phyloP scores from a whole-genome alignment of 2,113 vertebrate genomes.

The Ictidomys tridecemlineatus region DNA sequence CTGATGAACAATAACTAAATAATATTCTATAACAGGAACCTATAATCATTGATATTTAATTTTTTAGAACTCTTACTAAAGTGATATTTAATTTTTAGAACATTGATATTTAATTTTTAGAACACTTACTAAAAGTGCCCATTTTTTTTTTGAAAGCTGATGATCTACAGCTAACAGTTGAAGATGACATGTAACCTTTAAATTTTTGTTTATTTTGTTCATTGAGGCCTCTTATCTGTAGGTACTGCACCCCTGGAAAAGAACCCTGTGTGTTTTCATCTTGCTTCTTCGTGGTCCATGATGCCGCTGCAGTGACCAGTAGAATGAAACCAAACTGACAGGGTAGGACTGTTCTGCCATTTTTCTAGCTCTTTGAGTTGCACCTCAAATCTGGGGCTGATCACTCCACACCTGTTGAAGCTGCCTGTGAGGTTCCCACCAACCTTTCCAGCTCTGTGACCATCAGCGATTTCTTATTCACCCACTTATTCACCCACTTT shows the following conservation, averaged over 20 bases:
- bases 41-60: constrained; percentile 15
- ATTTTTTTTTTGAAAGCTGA: neutral
- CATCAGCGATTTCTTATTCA: neutral
- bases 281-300: neutral
- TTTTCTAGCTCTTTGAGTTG: neutral
- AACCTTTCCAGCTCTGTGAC: neutral
- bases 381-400: too few species aligned
- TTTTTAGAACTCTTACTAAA: constrained; percentile 17
- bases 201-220: neutral
- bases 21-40: neutral
- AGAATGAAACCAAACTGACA: neutral
- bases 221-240: neutral
- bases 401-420: neutral
- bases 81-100: constrained; percentile 41
- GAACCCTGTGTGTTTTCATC: neutral
- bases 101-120: constrained; percentile 9
- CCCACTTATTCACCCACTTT: neutral
- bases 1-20: constrained; percentile 6
- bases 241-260: neutral
- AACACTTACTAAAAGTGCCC: neutral
- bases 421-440: neutral
- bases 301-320: neutral
- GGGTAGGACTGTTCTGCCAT: neutral
- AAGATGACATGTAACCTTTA: neutral
- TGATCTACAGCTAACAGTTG: neutral